Evolutionary conservation across 2,888 invertebrate genomes (phyloP), one percentile per base, ranked within the genome.

Genomic region (Horisme vitalbata): DNA sequence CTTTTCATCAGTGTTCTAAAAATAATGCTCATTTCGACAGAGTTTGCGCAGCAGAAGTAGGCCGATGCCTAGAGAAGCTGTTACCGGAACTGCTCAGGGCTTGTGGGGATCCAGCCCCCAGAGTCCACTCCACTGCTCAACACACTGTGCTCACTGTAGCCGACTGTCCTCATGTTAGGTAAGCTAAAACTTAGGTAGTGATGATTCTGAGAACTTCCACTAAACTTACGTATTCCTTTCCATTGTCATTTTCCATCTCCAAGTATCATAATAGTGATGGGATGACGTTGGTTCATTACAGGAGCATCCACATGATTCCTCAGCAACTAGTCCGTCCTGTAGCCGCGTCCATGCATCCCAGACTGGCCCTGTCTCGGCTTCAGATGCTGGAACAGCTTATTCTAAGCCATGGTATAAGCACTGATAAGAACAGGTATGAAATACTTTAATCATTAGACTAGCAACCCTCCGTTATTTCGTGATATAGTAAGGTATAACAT

Each of bases 371-470:
- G 41, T 96, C 96, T 56, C 91, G 96, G 26, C 92, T 96, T 45
- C 96, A 96, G 83, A 96, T 97, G 94, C 91, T 97, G 43, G 97
- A 97, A 63, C 96, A 96, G 65, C 84, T 97, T 7, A 93, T 97
- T 34, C 90, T 96, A 4, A 95, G 93, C 62, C 95, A 96, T 62
- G 96, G 96, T 36, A 95, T 96, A 51, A 95, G 95, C 0, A 94
- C 95, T 0, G 96, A 96, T 54, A 96, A 96, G 79, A 95, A 95
- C 75, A 95, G 94, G 95, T 95, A 6, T n/a, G n/a, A n/a, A n/a
- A n/a, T n/a, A n/a, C n/a, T n/a, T n/a, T n/a, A n/a, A n/a, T n/a
- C n/a, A n/a, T n/a, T n/a, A n/a, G n/a, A n/a, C n/a, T n/a, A n/a
- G n/a, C n/a, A n/a, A n/a, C n/a, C n/a, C n/a, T n/a, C n/a, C n/a